phyloP scores from a whole-genome alignment of 2,888 invertebrate species.

The Agonopterix alstromeriana region DNA sequence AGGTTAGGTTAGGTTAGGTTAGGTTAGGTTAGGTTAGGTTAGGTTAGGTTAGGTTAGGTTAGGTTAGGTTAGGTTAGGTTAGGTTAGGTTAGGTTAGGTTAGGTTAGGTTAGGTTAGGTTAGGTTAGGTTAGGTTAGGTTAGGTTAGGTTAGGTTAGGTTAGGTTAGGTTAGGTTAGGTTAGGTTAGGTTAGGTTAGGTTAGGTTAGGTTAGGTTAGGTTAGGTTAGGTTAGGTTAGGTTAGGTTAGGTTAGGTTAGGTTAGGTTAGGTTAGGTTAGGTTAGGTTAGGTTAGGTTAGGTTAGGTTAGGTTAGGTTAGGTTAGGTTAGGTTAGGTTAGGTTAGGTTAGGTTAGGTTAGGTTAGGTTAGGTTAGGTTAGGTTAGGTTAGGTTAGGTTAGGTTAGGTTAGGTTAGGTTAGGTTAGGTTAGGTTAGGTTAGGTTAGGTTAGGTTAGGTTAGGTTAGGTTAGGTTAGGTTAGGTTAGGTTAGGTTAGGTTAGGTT shows the following conservation, averaged over 20 bases:
- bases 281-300: conserved; percentile 13
- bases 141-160: conserved; percentile 15
- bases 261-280: conserved; percentile 12
- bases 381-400: conserved; percentile 17
- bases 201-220: conserved; percentile 17
- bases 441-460: conserved; percentile 12
- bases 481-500: conserved; percentile 15
- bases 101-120: conserved; percentile 13
- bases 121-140: conserved; percentile 15
- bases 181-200: conserved; percentile 13
- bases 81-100: conserved; percentile 12
- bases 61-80: conserved; percentile 12
- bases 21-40: conserved; percentile 17
- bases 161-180: conserved; percentile 3
- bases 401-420: conserved; percentile 10
- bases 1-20: conserved; percentile 13
- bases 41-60: conserved; percentile 10
- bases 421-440: conserved; percentile 12
- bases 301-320: conserved; percentile 15
- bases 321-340: conserved; percentile 15
- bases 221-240: conserved; percentile 10
- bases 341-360: conserved; percentile 3
- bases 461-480: conserved; percentile 13
- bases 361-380: conserved; percentile 13
- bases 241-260: conserved; percentile 12